These are phyloP conservation scores for Orthonevra nobilis DNA, from an alignment of 2,888 invertebrate species.

Conservation along the genomic window DNA sequence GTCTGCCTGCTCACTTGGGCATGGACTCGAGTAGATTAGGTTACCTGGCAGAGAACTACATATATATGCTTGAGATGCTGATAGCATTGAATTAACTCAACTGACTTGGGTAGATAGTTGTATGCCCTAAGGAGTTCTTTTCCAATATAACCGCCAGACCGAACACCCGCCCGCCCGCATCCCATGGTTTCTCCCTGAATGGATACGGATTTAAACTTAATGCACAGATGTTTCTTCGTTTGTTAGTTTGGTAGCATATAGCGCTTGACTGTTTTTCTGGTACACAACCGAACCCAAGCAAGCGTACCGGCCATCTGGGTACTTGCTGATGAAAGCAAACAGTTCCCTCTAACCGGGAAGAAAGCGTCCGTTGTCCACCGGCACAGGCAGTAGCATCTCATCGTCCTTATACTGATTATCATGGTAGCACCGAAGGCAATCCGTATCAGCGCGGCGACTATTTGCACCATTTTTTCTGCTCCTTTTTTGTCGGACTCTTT, in stretches of 20 bases:
- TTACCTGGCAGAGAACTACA: conserved; percentile 31
- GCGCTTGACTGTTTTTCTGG: neutral
- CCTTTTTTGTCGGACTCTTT: neutral
- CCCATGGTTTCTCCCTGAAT: neutral
- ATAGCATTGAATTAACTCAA: conserved; percentile 26
- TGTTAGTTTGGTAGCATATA: conserved; percentile 3
- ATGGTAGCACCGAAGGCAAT: conserved; percentile 19
- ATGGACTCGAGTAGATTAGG: conserved; percentile 24
- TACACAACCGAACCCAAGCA: neutral
- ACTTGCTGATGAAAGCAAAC: conserved; percentile 12
- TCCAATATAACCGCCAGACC: no score
- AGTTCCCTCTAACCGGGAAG: conserved; percentile 1
- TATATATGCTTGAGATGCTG: conserved; percentile 7
- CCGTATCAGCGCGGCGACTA: conserved; percentile 10
- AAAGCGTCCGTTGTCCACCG: conserved; percentile 1
- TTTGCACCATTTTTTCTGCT: neutral
- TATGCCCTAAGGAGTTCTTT: neutral
- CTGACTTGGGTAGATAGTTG: neutral
- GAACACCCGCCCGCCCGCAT: neutral
- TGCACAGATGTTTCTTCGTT: conserved; percentile 24
- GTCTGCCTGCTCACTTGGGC: conserved; percentile 8
- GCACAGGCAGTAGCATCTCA: conserved; percentile 13
- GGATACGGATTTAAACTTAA: conserved; percentile 25
- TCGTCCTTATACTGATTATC: conserved; percentile 43
- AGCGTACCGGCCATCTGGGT: conserved; percentile 1